Base-by-base conservation (phyloP, 2,888 invertebrate genomes). In the Homarus gammarus region DNA sequence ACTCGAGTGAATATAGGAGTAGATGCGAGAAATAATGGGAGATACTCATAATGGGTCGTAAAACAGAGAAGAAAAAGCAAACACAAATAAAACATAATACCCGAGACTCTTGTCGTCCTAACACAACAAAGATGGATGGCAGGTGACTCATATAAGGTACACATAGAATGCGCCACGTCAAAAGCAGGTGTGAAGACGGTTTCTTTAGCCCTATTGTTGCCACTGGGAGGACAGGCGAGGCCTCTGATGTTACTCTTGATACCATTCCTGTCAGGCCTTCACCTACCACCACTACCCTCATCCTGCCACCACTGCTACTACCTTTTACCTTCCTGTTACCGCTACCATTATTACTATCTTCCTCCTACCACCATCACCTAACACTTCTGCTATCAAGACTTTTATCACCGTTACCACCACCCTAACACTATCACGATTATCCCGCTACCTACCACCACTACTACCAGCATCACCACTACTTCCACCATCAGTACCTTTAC, bases 121-220 rank as follows among this genome's bases (percentile, higher is more conserved):
- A 64, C 64, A 12, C 64, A 8, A 27, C 64, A 2, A 27, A 27
- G 64, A 64, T 64, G 64, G 64, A 64, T 64, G 38, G 64, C 56
- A 68, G 12, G 64, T 68, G 85, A 75, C 79, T 51, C 79, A 79
- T 79, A 86, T 79, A 78, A 70, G 78, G 85, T 33, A 56, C 36
- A 79, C 70, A 56, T 72, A 78, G 81, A 87, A 87, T 72, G 81
- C 81, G 73, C 40, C 72, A 12, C 81, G 73, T 87, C 81, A 87
- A 73, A 87, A 78, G 87, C 81, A 87, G 79, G 87, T 87, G 87
- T 81, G 73, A 87, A 72, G 81, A 79, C 79, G 49, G 44, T 87
- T 81, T 77, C 81, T 87, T 81, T 72, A 36, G 36, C 40, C 87
- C 73, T 36, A 79, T 81, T 87, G 87, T 81, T 81, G 73, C 33